Evolutionary conservation across 2,888 invertebrate genomes (phyloP).

Genomic region (Melinopterus prodromus): DNA sequence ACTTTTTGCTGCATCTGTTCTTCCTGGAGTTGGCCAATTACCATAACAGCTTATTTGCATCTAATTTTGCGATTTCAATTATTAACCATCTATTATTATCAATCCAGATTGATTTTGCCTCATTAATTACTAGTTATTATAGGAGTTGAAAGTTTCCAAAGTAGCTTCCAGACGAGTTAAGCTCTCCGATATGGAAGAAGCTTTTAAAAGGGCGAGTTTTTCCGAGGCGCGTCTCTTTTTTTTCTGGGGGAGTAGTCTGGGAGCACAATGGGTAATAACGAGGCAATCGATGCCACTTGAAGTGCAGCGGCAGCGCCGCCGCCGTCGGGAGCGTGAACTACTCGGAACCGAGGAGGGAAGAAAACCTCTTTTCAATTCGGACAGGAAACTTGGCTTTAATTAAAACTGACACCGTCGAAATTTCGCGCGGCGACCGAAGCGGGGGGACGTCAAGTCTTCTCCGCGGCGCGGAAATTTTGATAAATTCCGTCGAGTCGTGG

Average conservation of each 20-base stretch:
- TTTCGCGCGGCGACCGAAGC: neutral
- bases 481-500: neutral
- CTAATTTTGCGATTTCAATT: too few relatives aligned
- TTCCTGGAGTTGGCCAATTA: too few relatives aligned
- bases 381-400: neutral
- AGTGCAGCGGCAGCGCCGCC: conserved; percentile 16
- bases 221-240: neutral
- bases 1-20: too few relatives aligned
- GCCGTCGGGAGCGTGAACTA: neutral
- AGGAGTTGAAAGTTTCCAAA: neutral
- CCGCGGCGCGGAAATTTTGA: neutral
- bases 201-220: neutral
- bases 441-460: neutral
- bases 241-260: conserved; percentile 11
- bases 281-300: conserved; percentile 26
- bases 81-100: neutral
- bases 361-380: conserved; percentile 4
- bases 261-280: conserved; percentile 23
- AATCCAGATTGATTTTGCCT: neutral
- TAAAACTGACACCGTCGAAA: conserved; percentile 4
- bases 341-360: neutral
- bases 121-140: conserved; percentile 4
- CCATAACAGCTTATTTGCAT: too few relatives aligned
- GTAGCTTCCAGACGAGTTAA: neutral
- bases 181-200: neutral